Conservation (phyloP, 2,888 invertebrate species). For the Aethes cnicana region DNA sequence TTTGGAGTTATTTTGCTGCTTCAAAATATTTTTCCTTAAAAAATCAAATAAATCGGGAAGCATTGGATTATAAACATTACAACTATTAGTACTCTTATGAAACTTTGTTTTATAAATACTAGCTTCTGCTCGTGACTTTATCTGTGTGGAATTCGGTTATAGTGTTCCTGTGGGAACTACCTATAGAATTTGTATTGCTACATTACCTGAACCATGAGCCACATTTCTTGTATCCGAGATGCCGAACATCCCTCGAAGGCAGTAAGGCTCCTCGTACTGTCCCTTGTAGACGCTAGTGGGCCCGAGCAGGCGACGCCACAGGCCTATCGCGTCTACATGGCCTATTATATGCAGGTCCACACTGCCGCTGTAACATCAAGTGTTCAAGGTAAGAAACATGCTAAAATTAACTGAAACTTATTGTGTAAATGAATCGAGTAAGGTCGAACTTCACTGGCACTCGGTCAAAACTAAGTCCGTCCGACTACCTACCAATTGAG, state of each 20-base stretch:
- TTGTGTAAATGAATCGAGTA: too few species aligned
- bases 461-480: slow-evolving; percentile 8
- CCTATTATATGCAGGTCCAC: slow-evolving; percentile 91
- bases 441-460: slow-evolving; percentile 1
- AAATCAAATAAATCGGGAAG: too few species aligned
- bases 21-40: not conserved
- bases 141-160: too few species aligned
- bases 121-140: too few species aligned
- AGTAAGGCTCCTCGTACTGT: slow-evolving; percentile 88
- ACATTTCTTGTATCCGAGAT: slow-evolving; percentile 97
- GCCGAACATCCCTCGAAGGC: slow-evolving; percentile 92
- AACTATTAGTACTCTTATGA: too few species aligned
- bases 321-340: slow-evolving; percentile 87
- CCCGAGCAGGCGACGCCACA: slow-evolving; percentile 93
- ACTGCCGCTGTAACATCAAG: slow-evolving; percentile 86
- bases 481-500: not conserved
- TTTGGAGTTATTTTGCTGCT: not conserved
- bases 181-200: slow-evolving; percentile 5
- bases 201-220: slow-evolving; percentile 94
- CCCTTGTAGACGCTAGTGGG: slow-evolving; percentile 94
- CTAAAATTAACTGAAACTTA: too few species aligned
- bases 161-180: too few species aligned
- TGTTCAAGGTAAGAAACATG: too few species aligned
- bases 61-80: too few species aligned
- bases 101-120: too few species aligned